Evolutionary conservation across 2,113 vertebrate species (phyloP).

Genomic region (Poecile atricapillus): DNA sequence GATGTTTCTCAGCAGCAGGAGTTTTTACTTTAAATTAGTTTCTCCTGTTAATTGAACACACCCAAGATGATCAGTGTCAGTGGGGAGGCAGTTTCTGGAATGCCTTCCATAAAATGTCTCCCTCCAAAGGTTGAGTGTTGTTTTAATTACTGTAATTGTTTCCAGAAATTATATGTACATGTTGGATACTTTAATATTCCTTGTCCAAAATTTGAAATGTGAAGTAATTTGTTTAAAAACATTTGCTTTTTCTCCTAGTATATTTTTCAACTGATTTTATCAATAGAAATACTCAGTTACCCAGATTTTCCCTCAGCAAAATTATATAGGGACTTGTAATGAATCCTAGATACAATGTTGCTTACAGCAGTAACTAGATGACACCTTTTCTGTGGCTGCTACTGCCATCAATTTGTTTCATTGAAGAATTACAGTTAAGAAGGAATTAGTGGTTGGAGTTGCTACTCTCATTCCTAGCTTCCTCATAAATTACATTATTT

Average conservation of each 20-base stretch:
- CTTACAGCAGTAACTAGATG: neutral
- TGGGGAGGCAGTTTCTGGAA: neutral
- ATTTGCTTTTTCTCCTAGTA: neutral
- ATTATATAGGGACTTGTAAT: neutral
- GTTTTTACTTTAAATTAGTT: slow-evolving; percentile 37
- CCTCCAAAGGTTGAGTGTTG: neutral
- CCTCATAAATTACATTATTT: neutral
- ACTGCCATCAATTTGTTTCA: neutral
- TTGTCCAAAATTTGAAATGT: neutral
- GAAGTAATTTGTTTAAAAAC: neutral
- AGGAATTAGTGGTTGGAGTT: neutral
- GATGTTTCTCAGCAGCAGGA: slow-evolving; percentile 3
- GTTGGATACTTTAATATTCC: neutral
- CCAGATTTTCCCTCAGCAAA: neutral
- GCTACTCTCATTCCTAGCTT: neutral
- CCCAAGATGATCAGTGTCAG: slow-evolving; percentile 13
- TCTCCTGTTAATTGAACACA: slow-evolving; percentile 11
- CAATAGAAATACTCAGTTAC: neutral
- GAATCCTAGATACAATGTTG: neutral
- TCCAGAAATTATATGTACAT: neutral
- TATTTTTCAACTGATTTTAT: neutral
- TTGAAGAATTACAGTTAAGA: neutral
- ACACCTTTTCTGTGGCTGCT: neutral
- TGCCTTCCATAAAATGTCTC: neutral
- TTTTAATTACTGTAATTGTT: slow-evolving; percentile 46